These are phyloP conservation scores for Drosophila austrosaltans DNA, from an alignment of 2,888 invertebrate genomes.

Conservation along the genomic window DNA sequence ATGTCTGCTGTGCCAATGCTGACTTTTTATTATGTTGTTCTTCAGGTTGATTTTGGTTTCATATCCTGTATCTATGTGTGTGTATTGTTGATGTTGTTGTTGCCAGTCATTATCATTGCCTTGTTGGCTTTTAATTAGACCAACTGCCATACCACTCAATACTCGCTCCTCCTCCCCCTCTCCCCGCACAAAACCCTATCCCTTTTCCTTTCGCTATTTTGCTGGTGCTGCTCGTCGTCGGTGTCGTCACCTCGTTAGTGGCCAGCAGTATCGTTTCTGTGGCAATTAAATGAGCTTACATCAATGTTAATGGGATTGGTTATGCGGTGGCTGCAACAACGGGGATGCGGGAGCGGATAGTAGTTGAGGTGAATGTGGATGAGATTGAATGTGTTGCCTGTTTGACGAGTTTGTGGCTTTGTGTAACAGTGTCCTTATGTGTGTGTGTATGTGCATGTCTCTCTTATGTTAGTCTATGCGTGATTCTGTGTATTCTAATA, in stretches of 20 bases:
- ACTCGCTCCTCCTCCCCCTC: too few relatives aligned
- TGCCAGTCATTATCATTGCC: constrained; percentile 41
- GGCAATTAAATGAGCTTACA: constrained; percentile 40
- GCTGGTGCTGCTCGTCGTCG: constrained; percentile 1
- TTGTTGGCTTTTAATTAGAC: constrained; percentile 62
- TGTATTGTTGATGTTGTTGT: constrained; percentile 17
- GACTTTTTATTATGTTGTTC: constrained; percentile 13
- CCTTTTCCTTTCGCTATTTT: not conserved
- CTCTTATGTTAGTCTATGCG: constrained; percentile 9
- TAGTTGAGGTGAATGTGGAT: not conserved
- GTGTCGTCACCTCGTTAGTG: constrained; percentile 47
- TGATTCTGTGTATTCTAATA: constrained; percentile 13
- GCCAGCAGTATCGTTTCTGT: constrained; percentile 32
- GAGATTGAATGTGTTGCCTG: constrained; percentile 9
- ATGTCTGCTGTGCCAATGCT: constrained; percentile 21
- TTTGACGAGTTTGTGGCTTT: constrained; percentile 9
- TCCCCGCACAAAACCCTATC: not conserved
- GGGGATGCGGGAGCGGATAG: not conserved
- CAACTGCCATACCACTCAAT: not conserved
- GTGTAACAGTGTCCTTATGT: not conserved
- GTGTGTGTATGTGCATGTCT: not conserved
- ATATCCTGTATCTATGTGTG: constrained; percentile 27
- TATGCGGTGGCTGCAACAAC: not conserved
- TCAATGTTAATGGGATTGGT: constrained; percentile 17
- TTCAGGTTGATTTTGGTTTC: constrained; percentile 16